Percentiles rank a stretch among this genome's conserved stretches.
Evolutionary conservation across 2,797 vertebrate genomes (phyloP).

Genomic region (Toxotes lorentzi): DNA sequence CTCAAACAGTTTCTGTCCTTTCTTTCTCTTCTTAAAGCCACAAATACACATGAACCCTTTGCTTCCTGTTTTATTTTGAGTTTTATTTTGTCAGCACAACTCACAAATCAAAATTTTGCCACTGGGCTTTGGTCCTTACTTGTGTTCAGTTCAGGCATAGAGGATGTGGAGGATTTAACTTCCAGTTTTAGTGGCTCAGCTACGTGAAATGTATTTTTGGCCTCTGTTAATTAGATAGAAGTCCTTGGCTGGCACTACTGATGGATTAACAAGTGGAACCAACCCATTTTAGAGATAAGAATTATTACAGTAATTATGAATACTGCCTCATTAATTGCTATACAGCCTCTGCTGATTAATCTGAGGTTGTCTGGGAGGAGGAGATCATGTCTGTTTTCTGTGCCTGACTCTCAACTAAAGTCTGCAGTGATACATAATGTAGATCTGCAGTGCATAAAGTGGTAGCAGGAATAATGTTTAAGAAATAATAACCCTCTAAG

Average conservation of each 20-base stretch:
- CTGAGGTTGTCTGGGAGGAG: slow-evolving; percentile 17
- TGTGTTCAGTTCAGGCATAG: background rate
- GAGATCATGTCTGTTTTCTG: background rate
- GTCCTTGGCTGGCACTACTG: slow-evolving; percentile 12
- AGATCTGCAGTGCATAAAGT: background rate
- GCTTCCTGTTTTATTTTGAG: background rate
- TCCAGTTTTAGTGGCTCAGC: background rate
- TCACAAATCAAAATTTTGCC: background rate
- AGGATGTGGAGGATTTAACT: background rate
- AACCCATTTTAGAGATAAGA: slow-evolving; percentile 33
- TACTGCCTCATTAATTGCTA: slow-evolving; percentile 33
- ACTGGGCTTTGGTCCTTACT: background rate
- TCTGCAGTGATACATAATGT: background rate
- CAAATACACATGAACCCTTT: slow-evolving; percentile 8
- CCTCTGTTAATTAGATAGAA: slow-evolving; percentile 12
- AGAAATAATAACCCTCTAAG: background rate
- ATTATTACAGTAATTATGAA: slow-evolving; percentile 41
- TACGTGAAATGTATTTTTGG: slow-evolving; percentile 11
- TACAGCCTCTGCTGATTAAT: slow-evolving; percentile 11
- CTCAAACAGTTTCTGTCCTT: too few species aligned
- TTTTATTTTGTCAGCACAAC: background rate
- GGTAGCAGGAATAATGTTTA: background rate
- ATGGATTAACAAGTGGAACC: slow-evolving; percentile 31
- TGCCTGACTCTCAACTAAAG: background rate
- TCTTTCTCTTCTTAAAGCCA: background rate